Conservation (phyloP, 1,140 invertebrate species). For the Diplogasteroides magnus region DNA sequence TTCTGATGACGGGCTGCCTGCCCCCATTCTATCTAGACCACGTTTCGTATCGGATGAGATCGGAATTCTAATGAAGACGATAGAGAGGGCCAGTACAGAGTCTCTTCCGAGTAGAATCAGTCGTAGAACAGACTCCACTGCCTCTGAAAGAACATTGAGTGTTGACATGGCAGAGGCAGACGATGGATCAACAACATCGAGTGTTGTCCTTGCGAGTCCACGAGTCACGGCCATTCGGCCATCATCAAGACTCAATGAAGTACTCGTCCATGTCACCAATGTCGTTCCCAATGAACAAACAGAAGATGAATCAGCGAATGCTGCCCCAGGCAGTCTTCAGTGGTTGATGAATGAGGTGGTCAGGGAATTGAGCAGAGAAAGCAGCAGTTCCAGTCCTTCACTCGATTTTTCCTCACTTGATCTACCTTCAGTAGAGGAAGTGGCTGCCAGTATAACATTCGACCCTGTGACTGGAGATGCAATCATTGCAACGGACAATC, state of each 20-base stretch:
- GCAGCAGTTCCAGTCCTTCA: too few species aligned
- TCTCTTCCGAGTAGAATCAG: neutral
- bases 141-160: neutral
- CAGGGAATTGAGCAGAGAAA: too few species aligned
- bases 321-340: neutral
- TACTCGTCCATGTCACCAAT: neutral
- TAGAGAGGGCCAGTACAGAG: neutral
- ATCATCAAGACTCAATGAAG: neutral
- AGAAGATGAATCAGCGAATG: neutral
- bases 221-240: neutral
- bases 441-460: neutral
- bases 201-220: neutral
- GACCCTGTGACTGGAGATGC: neutral
- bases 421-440: neutral
- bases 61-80: neutral
- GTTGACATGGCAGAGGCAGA: too few species aligned
- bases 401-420: neutral
- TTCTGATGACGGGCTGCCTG: neutral
- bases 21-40: neutral
- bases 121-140: neutral
- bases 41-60: neutral
- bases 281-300: too few species aligned
- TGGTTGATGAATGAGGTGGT: neutral
- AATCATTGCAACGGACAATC: neutral
- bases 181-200: neutral